phyloP scores from a whole-genome alignment of 2,888 invertebrate genomes.

The Druceiella hillmani region DNA sequence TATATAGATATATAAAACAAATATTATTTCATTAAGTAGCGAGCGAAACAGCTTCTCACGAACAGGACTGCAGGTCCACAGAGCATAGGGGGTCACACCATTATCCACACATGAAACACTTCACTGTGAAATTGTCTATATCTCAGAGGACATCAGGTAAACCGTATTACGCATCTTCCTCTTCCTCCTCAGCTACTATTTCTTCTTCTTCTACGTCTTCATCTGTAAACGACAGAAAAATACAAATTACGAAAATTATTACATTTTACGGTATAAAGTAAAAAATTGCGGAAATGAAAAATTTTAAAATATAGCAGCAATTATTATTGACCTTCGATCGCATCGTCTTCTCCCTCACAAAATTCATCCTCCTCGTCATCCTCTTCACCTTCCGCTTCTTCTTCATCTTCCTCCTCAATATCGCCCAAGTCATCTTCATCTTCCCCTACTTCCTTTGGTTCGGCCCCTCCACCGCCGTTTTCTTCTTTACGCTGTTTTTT shows the following conservation, averaged over 20 bases:
- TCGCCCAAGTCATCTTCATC: slow-evolving; percentile 62
- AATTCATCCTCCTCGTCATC: slow-evolving; percentile 60
- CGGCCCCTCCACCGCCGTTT: slow-evolving; percentile 61
- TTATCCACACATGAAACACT: no score
- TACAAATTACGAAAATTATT: not conserved
- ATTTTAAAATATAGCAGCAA: not conserved
- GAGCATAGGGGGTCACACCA: no score
- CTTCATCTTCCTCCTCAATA: slow-evolving; percentile 58
- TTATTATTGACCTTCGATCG: slow-evolving; percentile 51
- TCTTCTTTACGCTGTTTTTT: slow-evolving; percentile 79
- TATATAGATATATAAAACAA: no score
- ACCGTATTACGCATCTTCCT: slow-evolving; percentile 53
- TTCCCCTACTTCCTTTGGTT: slow-evolving; percentile 54
- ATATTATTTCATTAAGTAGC: no score
- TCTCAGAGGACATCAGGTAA: slow-evolving; percentile 32
- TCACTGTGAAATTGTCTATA: slow-evolving; percentile 55
- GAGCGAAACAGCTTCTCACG: no score
- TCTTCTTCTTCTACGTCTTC: slow-evolving; percentile 51
- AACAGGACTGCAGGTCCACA: no score
- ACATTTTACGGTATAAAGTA: slow-evolving; percentile 8
- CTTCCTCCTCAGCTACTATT: slow-evolving; percentile 47
- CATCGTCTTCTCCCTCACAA: slow-evolving; percentile 60
- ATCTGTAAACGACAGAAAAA: slow-evolving; percentile 38
- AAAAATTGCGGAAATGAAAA: slow-evolving; percentile 10
- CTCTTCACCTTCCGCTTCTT: slow-evolving; percentile 56